A percentile compares a stretch with the other conserved stretches of the same genome.
Evolutionary conservation across 1,140 invertebrate genomes (phyloP).

Genomic region (Eubasilissa regina): DNA sequence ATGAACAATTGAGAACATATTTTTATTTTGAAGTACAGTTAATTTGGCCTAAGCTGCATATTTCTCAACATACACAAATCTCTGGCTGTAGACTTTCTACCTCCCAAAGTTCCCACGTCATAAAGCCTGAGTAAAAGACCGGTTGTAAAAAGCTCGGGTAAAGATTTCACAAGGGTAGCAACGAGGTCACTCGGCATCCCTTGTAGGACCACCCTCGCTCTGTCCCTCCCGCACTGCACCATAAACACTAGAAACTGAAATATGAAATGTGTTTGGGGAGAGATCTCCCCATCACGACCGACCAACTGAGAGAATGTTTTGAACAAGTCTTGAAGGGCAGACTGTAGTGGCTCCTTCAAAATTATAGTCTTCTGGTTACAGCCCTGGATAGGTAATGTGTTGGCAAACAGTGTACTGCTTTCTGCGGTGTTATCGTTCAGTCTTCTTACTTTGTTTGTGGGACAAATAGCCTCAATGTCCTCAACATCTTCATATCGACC

Average conservation of each 20-base stretch:
- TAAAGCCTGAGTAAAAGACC: constrained; percentile 83
- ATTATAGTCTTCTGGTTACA: constrained; percentile 64
- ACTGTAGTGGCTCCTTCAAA: constrained; percentile 76
- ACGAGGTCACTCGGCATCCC: constrained; percentile 85
- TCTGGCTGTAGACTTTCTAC: constrained; percentile 85
- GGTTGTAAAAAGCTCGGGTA: constrained; percentile 83
- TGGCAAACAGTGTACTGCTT: constrained; percentile 71
- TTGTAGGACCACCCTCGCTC: constrained; percentile 82
- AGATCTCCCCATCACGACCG: constrained; percentile 82
- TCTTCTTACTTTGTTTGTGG: constrained; percentile 77
- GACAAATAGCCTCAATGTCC: constrained; percentile 74
- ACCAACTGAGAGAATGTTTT: constrained; percentile 82
- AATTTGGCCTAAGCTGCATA: constrained; percentile 77
- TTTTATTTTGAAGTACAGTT: constrained; percentile 39
- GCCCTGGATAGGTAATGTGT: constrained; percentile 63
- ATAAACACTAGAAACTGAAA: constrained; percentile 87
- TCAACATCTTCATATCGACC: constrained; percentile 76
- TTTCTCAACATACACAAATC: constrained; percentile 87
- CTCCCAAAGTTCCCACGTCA: constrained; percentile 80
- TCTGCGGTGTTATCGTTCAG: constrained; percentile 76
- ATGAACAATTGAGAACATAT: no score
- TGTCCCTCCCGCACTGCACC: constrained; percentile 85
- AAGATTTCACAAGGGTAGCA: constrained; percentile 84
- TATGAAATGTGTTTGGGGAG: constrained; percentile 89
- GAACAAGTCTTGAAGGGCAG: constrained; percentile 78